Conservation (phyloP, 2,888 invertebrate species). For the Osedax fenrisi region DNA sequence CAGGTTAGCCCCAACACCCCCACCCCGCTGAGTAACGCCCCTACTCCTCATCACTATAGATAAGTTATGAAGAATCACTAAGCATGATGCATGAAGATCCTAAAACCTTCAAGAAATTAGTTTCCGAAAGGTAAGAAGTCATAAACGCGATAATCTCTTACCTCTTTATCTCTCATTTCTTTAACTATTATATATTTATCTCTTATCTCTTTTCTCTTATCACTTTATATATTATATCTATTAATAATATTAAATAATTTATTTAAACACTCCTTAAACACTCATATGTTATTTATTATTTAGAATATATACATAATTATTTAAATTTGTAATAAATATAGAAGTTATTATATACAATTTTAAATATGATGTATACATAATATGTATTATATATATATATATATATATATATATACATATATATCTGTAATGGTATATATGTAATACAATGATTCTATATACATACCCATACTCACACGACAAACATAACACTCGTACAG, state of each 20-base stretch:
- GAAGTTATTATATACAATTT: no score
- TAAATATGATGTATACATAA: background rate
- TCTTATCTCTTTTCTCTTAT: background rate
- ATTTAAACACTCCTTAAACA: no score
- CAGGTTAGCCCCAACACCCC: constrained; percentile 42
- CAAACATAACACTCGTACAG: constrained; percentile 40
- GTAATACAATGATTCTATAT: background rate
- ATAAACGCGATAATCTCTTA: background rate
- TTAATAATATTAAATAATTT: background rate
- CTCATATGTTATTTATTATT: no score
- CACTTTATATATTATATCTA: background rate
- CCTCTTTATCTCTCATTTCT: no score
- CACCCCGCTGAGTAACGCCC: no score
- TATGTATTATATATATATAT: background rate
- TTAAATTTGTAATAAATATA: no score
- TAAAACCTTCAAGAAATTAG: constrained; percentile 52
- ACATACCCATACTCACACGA: background rate
- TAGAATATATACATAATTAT: no score
- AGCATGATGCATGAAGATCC: constrained; percentile 53
- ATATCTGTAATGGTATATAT: background rate
- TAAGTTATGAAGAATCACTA: constrained; percentile 53
- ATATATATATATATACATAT: background rate
- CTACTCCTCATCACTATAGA: constrained; percentile 49
- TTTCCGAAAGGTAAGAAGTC: constrained; percentile 52
- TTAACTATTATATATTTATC: background rate